Conservation (phyloP, 1,140 invertebrate genomes). For the Drosophila willistoni region DNA sequence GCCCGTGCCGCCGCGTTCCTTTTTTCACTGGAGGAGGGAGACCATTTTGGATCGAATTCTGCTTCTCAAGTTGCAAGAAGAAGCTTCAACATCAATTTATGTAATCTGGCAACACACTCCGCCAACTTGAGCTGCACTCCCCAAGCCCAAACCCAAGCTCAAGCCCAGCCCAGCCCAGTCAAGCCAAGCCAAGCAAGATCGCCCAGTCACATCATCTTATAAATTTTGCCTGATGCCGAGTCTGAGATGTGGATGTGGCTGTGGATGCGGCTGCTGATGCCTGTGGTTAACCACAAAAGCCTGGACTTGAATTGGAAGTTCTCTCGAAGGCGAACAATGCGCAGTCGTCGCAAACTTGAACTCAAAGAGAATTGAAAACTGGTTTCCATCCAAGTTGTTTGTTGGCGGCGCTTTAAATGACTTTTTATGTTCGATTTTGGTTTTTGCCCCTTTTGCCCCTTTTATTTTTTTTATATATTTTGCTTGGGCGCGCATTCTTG, state of each 20-base stretch:
- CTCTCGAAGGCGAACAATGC: slow-evolving; percentile 42
- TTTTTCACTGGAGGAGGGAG: slow-evolving; percentile 28
- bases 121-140: not conserved
- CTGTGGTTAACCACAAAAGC: slow-evolving; percentile 74
- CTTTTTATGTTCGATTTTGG: slow-evolving; percentile 45
- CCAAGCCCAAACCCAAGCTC: not conserved
- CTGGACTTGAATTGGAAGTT: slow-evolving; percentile 47
- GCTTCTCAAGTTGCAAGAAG: slow-evolving; percentile 67
- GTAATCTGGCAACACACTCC: slow-evolving; percentile 70
- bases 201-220: slow-evolving; percentile 77
- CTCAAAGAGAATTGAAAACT: slow-evolving; percentile 39
- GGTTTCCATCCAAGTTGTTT: slow-evolving; percentile 27
- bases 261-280: slow-evolving; percentile 40
- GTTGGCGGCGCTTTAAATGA: slow-evolving; percentile 15
- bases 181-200: not conserved
- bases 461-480: not conserved
- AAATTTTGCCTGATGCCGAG: slow-evolving; percentile 70
- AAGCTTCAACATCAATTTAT: slow-evolving; percentile 78
- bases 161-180: not conserved
- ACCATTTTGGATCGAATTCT: slow-evolving; percentile 28
- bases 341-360: slow-evolving; percentile 27
- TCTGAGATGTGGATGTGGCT: slow-evolving; percentile 2
- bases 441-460: slow-evolving; percentile 2
- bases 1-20: not conserved
- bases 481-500: slow-evolving; percentile 8